Evolutionary conservation across 1,140 invertebrate genomes (phyloP), one percentile per base, ranked within the genome.

Genomic region (Drosophila nikananu): DNA sequence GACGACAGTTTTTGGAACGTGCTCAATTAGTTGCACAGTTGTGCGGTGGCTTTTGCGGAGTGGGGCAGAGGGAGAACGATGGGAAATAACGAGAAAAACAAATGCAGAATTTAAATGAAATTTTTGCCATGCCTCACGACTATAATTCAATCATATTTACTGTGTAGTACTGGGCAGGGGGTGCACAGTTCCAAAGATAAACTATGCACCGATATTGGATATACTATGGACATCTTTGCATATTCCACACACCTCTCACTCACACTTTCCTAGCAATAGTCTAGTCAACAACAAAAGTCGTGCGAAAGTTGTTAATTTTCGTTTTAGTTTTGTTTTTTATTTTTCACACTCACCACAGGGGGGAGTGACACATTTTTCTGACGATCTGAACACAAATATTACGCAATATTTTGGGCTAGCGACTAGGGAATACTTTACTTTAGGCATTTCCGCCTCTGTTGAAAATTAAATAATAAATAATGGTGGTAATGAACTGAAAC

Each of bases 1-100:
- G 86, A 90, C 86, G 86, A 89, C 86, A 89, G 59, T 81, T 84
- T 79, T 89, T 90, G 75, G 86, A 76, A 90, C 86, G 86, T 89
- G 86, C 86, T 89, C 81, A 90, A 86, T 90, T 90, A 86, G 81
- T 74, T 57, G 62, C 44, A 54, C 44, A 60, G 46, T 60, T 39
- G 55, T n/a, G 49, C n/a, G 48, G 54, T 5, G 32, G 46, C 49
- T 19, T 39, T 30, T 17, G 21, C n/a, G 6, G 0, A 13, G 9
- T 19, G 55, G 19, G 7, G 10, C 3, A 5, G 5, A 9, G 37
- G 1, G 21, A 17, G 46, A 17, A 27, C 3, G 25, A 12, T 17
- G 54, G 27, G 7, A 21, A 78, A 37, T 39, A 42, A 54, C 61
- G 37, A 48, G 67, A 51, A 60, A 52, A 66, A 66, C 73, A 80